Evolutionary conservation across 2,797 vertebrate species (phyloP).

Genomic region (Hapalemur alaotrensis): DNA sequence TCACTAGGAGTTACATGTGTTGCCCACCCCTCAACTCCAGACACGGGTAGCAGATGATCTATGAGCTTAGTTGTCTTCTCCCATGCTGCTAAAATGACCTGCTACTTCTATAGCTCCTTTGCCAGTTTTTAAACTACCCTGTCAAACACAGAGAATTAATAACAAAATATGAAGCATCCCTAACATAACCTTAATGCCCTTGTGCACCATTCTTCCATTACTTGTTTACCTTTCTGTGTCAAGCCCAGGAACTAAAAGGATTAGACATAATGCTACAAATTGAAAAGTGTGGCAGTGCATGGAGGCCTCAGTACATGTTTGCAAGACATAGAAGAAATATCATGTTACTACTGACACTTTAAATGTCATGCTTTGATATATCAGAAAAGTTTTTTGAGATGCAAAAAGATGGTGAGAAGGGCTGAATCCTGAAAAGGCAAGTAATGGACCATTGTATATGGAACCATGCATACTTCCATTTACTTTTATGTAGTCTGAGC

Average conservation of each 20-base stretch:
- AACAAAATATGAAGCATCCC: slow-evolving; percentile 74
- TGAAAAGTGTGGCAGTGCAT: slow-evolving; percentile 47
- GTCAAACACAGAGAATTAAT: slow-evolving; percentile 77
- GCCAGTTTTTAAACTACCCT: slow-evolving; percentile 72
- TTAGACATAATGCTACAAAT: slow-evolving; percentile 22
- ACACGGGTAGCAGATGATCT: slow-evolving; percentile 27
- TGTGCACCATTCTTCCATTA: slow-evolving; percentile 63
- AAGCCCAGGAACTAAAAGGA: slow-evolving; percentile 61
- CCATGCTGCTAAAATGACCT: slow-evolving; percentile 57
- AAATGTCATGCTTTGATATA: slow-evolving; percentile 48
- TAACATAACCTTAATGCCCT: slow-evolving; percentile 66
- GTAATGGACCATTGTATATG: neutral
- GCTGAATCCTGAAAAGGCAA: neutral
- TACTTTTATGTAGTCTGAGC: neutral
- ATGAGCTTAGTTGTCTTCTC: slow-evolving; percentile 50
- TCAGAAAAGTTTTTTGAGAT: neutral
- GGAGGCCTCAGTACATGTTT: neutral
- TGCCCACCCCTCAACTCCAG: neutral
- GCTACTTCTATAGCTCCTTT: slow-evolving; percentile 64
- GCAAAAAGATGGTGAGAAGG: neutral
- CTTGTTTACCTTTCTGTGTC: slow-evolving; percentile 70
- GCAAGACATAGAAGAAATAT: slow-evolving; percentile 21
- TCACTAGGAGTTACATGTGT: neutral
- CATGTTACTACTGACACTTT: slow-evolving; percentile 28
- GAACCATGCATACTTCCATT: neutral